phyloP scores from a whole-genome alignment of 2,113 vertebrate species.

The Scomber japonicus region DNA sequence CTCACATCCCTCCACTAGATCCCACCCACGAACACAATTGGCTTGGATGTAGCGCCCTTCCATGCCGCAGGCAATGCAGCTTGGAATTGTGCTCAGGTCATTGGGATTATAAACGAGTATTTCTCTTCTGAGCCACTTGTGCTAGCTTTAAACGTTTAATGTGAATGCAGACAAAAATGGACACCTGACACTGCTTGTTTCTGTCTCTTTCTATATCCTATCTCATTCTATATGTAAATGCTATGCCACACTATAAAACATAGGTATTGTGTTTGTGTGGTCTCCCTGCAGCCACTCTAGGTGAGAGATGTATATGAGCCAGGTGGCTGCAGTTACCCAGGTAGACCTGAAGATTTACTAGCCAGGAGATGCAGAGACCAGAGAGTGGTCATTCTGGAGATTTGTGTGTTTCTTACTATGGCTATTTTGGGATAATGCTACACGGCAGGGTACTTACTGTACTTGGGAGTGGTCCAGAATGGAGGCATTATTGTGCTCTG shows the following conservation, averaged over 20 bases:
- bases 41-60: background rate
- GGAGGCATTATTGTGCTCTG: background rate
- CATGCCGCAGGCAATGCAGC: background rate
- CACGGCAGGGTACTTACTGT: constrained; percentile 2
- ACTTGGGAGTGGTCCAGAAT: background rate
- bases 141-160: too few relatives aligned
- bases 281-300: constrained; percentile 4
- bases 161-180: background rate
- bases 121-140: too few relatives aligned
- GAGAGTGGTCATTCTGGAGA: constrained; percentile 16
- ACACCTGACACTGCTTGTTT: background rate
- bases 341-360: constrained; percentile 41
- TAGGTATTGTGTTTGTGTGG: constrained; percentile 20
- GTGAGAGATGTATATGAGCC: constrained; percentile 24
- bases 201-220: background rate
- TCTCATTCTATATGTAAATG: background rate
- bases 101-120: background rate
- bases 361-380: constrained; percentile 21
- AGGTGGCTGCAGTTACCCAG: constrained; percentile 9
- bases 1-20: background rate
- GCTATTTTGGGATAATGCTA: constrained; percentile 31
- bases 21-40: background rate
- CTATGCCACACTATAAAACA: constrained; percentile 4
- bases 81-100: background rate
- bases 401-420: background rate